Conservation (phyloP, 2,797 vertebrate genomes). For the Tragopan temminckii region DNA sequence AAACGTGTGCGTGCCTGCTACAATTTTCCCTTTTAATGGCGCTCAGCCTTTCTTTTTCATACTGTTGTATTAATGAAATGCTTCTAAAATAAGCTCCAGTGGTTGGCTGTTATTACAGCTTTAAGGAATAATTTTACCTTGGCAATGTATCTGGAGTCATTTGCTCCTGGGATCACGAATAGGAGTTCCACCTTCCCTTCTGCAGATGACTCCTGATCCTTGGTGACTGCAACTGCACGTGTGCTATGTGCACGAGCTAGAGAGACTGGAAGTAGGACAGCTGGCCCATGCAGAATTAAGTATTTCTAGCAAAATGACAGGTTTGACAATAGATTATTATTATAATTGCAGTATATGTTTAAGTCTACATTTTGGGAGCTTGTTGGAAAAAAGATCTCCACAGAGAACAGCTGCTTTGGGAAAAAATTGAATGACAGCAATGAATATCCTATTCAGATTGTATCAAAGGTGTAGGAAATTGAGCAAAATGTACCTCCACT, state of each 20-base stretch:
- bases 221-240: neutral
- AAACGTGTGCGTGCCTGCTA: neutral
- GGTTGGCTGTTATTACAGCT: neutral
- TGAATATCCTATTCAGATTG: neutral
- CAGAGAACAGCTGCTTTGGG: neutral
- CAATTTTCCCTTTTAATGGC: neutral
- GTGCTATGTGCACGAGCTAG: neutral
- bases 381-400: neutral
- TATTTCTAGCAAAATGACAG: neutral
- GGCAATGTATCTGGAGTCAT: neutral
- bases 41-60: neutral
- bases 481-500: neutral
- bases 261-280: neutral
- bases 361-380: neutral
- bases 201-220: neutral
- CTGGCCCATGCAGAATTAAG: neutral
- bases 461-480: neutral
- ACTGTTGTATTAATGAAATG: conserved; percentile 5
- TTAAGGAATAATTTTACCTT: conserved; percentile 36
- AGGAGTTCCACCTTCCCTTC: neutral
- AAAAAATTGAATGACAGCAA: neutral
- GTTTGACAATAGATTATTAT: neutral
- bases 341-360: neutral
- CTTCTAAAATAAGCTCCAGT: neutral
- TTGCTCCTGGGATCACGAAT: neutral